Base-by-base conservation (phyloP, 23 tunicate species). In the Botrylloides violaceus region DNA sequence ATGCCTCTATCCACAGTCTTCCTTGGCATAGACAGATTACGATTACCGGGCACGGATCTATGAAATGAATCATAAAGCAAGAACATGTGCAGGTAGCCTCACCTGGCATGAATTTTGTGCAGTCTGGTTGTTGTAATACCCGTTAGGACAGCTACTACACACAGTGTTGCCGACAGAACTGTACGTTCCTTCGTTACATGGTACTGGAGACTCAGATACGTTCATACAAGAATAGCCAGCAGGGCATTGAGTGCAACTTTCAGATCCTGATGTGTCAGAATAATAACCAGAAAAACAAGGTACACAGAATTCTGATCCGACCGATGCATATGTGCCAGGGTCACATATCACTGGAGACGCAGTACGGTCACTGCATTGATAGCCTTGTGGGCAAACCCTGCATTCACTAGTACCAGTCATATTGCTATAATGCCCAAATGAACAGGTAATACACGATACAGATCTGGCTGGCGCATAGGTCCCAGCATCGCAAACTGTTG, bases 321-420 rank as follows among this genome's bases (percentile, higher is more conserved):
- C 55, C 1, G 65, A 36, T 20, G 77, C 59, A 34, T 77, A 71
- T 35, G 57, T 39, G 3, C 92, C 92, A 18, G 49, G 70, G 3
- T 7, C 5, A 56, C 92, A 84, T 35, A 77, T 30, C 0, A 49
- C 68, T 35, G 92, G 92, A 20, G 70, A 79, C 18, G 25, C 25
- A 31, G 76, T 24, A 9, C 78, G 70, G 63, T 78, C 61, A 23
- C 34, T 7, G 50, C 92, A 84, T 72, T 34, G 1, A 19, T 36
- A 2, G 79, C 92, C n/a, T 20, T 79, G 79, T 19, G 92, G 92
- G 58, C 92, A 58, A 62, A 75, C 79, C 74, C 33, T 66, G 49
- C 81, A 76, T 36, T 57, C 61, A 65, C 68, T 3, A 12, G 24
- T 31, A 2, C 12, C 59, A 33, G 73, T 58, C 66, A 43, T 66